These are phyloP conservation scores for Epinephelus malabaricus DNA, from an alignment of 2,797 vertebrate species.

Conservation along the genomic window DNA sequence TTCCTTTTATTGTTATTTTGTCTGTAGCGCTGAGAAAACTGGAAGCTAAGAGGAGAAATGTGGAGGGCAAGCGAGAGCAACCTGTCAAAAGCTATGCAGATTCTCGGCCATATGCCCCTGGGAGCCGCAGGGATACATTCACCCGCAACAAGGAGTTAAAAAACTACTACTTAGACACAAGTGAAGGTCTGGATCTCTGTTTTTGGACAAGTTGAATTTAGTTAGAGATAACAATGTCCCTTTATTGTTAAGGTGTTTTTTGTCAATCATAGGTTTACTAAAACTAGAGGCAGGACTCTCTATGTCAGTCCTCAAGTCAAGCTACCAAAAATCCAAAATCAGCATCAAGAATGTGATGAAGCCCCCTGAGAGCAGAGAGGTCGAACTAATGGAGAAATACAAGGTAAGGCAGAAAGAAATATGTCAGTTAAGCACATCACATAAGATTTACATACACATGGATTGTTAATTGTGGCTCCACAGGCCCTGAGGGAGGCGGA, in stretches of 20 bases:
- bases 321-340: slow-evolving; percentile 72
- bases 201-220: neutral
- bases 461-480: slow-evolving; percentile 1
- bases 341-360: slow-evolving; percentile 72
- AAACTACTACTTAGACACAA: slow-evolving; percentile 88
- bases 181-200: slow-evolving; percentile 86
- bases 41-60: slow-evolving; percentile 80
- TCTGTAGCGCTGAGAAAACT: slow-evolving; percentile 90
- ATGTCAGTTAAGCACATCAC: neutral
- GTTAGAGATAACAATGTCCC: neutral
- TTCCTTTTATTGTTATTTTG: slow-evolving; percentile 20
- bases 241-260: neutral
- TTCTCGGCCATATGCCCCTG: slow-evolving; percentile 83
- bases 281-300: slow-evolving; percentile 87
- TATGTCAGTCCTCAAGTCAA: slow-evolving; percentile 78
- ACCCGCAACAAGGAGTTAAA: slow-evolving; percentile 75
- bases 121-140: slow-evolving; percentile 78
- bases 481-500: slow-evolving; percentile 86
- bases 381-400: slow-evolving; percentile 84
- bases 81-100: slow-evolving; percentile 84
- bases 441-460: neutral
- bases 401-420: slow-evolving; percentile 83
- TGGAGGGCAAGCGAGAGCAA: slow-evolving; percentile 85
- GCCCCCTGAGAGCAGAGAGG: slow-evolving; percentile 76
- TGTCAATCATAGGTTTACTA: slow-evolving; percentile 84